These are phyloP conservation scores for Lethrus apterus DNA, from an alignment of 1,140 invertebrate species.

Conservation along the genomic window DNA sequence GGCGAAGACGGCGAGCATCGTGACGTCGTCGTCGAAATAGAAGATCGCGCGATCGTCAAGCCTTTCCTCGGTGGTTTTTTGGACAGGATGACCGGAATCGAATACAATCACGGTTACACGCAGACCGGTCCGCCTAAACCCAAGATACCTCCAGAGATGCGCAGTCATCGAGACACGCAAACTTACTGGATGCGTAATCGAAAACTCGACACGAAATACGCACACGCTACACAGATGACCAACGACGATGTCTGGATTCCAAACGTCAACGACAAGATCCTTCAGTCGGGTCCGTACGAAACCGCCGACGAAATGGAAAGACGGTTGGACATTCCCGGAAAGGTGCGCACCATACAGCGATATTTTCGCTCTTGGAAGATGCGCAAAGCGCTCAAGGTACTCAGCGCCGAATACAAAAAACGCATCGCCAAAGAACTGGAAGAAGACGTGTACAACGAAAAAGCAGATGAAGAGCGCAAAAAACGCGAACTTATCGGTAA, in stretches of 20 bases:
- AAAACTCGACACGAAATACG: conserved; percentile 43
- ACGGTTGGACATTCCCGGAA: conserved; percentile 44
- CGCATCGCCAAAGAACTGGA: conserved; percentile 44
- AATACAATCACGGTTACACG: conserved; percentile 56
- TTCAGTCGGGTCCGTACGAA: conserved; percentile 48
- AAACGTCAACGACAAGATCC: conserved; percentile 48
- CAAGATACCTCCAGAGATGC: conserved; percentile 43
- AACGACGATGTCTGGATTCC: conserved; percentile 50
- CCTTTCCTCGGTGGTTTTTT: conserved; percentile 57
- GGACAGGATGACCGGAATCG: conserved; percentile 47
- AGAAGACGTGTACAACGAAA: conserved; percentile 42
- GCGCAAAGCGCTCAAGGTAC: conserved; percentile 32
- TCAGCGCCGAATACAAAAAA: conserved; percentile 43
- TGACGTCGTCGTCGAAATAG: conserved; percentile 52
- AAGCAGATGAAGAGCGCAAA: conserved; percentile 44
- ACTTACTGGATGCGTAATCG: conserved; percentile 44
- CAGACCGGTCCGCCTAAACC: conserved; percentile 54
- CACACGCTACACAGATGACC: conserved; percentile 48
- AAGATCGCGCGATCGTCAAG: conserved; percentile 49
- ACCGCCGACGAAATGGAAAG: conserved; percentile 46
- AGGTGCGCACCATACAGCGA: conserved; percentile 52
- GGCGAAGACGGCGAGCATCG: conserved; percentile 41
- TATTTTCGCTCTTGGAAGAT: conserved; percentile 34
- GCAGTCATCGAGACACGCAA: conserved; percentile 51
- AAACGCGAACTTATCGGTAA: conserved; percentile 49